Evolutionary conservation across 2,888 invertebrate species (phyloP), one percentile per base, ranked within the genome.

Genomic region (Acrobasis suavella): DNA sequence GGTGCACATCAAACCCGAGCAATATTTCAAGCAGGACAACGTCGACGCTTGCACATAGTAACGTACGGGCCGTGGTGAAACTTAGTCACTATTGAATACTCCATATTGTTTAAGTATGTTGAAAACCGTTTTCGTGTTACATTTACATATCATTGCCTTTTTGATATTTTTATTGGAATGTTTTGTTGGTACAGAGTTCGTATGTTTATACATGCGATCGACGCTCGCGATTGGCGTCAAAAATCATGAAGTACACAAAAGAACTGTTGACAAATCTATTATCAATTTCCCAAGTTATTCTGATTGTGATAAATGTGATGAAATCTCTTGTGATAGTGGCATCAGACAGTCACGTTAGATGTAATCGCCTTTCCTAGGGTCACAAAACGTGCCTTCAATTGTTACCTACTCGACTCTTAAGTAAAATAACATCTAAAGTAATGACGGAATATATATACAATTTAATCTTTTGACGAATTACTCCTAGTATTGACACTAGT

Each of bases 321-420:
- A 77, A 89, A 86, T 87, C 80, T 86, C 76, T 86, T 91, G 91
- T 91, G 91, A 91, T 91, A 91, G 91, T 87, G 91, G 85, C 91
- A 80, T 78, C 81, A 76, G 83, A 84, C 85, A 77, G 89, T 88
- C 90, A 86, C 91, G 88, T 86, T 89, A 90, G 90, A 82, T 85
- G 82, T 88, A 86, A 77, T 81, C 82, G 81, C 81, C 84, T 79
- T 74, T 71, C 62, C 66, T 63, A 77, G 80, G 82, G 82, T 78
- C 81, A 77, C 80, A 73, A 69, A 67, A 67, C 67, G 82, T 80
- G 86, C 84, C 85, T 81, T 78, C 66, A 58, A 66, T 82, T 80
- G 87, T 86, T 86, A 87, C 86, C 87, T 80, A 78, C 78, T 82
- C 78, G 76, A 78, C 74, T 66, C 69, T 77, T 75, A 74, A 75